Conservation (phyloP, 2,888 invertebrate species). For the Ochlodes sylvanus region DNA sequence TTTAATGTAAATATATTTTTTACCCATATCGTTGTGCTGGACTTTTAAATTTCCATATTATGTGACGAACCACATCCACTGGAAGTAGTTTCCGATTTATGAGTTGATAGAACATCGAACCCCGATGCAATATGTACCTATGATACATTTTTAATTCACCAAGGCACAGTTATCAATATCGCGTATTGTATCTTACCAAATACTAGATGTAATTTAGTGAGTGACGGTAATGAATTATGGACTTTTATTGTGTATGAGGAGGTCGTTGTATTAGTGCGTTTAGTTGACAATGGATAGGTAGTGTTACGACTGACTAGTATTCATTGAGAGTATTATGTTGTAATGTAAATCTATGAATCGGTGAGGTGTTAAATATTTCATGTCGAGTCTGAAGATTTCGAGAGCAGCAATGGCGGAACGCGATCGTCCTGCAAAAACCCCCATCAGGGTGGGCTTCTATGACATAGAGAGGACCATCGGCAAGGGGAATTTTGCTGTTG, state of each 20-base stretch:
- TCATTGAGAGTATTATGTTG: slow-evolving; percentile 48
- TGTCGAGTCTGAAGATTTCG: slow-evolving; percentile 63
- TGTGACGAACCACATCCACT: slow-evolving; percentile 13
- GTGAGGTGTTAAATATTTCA: slow-evolving; percentile 58
- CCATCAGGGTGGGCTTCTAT: slow-evolving; percentile 97
- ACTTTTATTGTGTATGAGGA: slow-evolving; percentile 25
- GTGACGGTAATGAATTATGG: slow-evolving; percentile 39
- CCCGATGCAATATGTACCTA: slow-evolving; percentile 54
- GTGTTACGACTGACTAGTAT: slow-evolving; percentile 53
- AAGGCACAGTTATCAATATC: slow-evolving; percentile 42
- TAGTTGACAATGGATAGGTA: slow-evolving; percentile 53
- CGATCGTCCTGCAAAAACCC: slow-evolving; percentile 86
- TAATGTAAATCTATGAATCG: slow-evolving; percentile 41
- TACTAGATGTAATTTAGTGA: slow-evolving; percentile 42
- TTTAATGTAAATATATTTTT: slow-evolving; percentile 67
- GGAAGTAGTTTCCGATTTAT: slow-evolving; percentile 40
- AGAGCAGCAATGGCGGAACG: slow-evolving; percentile 83
- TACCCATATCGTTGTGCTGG: slow-evolving; percentile 60
- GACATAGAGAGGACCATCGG: slow-evolving; percentile 99
- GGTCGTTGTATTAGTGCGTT: slow-evolving; percentile 37
- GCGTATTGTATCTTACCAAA: slow-evolving; percentile 43
- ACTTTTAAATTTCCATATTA: slow-evolving; percentile 21
- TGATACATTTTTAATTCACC: slow-evolving; percentile 61
- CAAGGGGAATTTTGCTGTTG: slow-evolving; percentile 99
- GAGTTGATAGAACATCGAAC: slow-evolving; percentile 46